phyloP scores from a whole-genome alignment of 2,797 vertebrate species.

The Poecilia picta region DNA sequence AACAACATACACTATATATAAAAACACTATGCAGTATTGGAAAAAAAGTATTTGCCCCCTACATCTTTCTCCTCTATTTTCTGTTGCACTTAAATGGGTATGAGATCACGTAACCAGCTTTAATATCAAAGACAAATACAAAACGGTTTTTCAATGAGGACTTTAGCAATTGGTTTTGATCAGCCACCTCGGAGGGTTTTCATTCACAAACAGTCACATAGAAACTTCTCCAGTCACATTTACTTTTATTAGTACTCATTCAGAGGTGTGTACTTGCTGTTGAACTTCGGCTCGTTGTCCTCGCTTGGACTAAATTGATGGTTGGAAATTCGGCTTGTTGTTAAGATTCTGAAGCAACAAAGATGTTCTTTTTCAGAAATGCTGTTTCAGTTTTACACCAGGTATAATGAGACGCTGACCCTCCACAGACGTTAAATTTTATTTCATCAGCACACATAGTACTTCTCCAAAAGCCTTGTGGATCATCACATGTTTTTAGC shows the following conservation, averaged over 20 bases:
- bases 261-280: not conserved
- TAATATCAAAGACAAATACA: not conserved
- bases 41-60: not conserved
- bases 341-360: not conserved
- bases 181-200: not conserved
- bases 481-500: not conserved
- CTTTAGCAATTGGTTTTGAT: not conserved
- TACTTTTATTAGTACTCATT: not conserved
- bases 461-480: not conserved
- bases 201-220: not conserved
- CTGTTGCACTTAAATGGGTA: not conserved
- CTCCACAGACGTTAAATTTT: not conserved
- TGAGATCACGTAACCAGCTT: not conserved
- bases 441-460: not conserved
- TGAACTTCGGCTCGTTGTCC: not conserved
- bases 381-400: not conserved
- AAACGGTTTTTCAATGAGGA: not conserved
- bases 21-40: not conserved
- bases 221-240: not conserved
- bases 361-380: not conserved
- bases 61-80: not conserved
- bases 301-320: not conserved
- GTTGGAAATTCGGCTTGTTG: not conserved
- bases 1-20: conserved; percentile 36
- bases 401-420: not conserved